Evolutionary conservation across 2,888 invertebrate genomes (phyloP).

Genomic region (Andrena fulva): DNA sequence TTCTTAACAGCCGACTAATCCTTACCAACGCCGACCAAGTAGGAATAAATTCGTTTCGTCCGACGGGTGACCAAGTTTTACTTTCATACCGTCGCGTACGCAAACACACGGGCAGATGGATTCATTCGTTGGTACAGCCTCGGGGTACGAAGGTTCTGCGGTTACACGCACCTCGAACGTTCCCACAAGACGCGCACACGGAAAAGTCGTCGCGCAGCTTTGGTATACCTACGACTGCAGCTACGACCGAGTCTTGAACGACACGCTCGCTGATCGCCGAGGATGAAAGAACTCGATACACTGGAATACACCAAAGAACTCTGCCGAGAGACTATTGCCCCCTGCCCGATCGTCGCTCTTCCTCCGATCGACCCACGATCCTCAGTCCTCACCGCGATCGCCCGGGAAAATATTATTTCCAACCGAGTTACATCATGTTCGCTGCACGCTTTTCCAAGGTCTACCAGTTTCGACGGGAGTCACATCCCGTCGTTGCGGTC

Average conservation of each 20-base stretch:
- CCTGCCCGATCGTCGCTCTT: not conserved
- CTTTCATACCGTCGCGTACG: slow-evolving; percentile 29
- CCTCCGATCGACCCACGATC: not conserved
- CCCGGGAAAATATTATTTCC: slow-evolving; percentile 1
- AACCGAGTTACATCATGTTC: not conserved
- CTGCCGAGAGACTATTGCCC: slow-evolving; percentile 28
- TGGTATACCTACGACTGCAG: slow-evolving; percentile 31
- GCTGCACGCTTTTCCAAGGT: slow-evolving; percentile 1
- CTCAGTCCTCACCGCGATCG: not conserved
- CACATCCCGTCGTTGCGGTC: too few relatives aligned
- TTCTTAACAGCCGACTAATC: not conserved
- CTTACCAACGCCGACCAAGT: not conserved
- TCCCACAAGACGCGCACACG: slow-evolving; percentile 76
- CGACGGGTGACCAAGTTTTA: slow-evolving; percentile 12
- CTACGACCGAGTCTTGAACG: slow-evolving; percentile 60
- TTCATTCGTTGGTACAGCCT: slow-evolving; percentile 42
- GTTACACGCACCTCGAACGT: slow-evolving; percentile 80
- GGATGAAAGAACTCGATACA: slow-evolving; percentile 66
- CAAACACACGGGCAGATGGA: slow-evolving; percentile 6
- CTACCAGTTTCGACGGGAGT: not conserved
- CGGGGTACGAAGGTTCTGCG: slow-evolving; percentile 65
- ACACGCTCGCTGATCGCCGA: slow-evolving; percentile 51
- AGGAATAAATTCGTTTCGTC: not conserved
- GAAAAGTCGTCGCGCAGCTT: slow-evolving; percentile 63
- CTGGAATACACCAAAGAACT: slow-evolving; percentile 66